Conservation (phyloP, 1,140 invertebrate species). For the Macrobrachium nipponense region DNA sequence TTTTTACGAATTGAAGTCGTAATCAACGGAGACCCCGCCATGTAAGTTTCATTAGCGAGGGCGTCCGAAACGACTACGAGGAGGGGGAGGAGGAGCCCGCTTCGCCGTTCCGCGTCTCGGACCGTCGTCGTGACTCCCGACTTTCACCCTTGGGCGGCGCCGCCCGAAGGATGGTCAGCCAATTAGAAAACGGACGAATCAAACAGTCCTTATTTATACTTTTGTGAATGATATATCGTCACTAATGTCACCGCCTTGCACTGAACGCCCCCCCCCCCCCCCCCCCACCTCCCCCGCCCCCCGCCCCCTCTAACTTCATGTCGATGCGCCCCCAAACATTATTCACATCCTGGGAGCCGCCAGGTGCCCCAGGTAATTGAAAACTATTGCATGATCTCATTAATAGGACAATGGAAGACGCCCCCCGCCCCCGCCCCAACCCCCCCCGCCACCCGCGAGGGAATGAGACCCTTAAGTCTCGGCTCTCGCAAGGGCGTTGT, state of each 20-base stretch:
- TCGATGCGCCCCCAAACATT: slow-evolving; percentile 33
- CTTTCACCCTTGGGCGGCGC: neutral
- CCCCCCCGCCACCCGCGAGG: too few relatives aligned
- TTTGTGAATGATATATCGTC: slow-evolving; percentile 42
- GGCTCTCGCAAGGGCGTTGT: neutral
- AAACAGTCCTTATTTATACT: slow-evolving; percentile 40
- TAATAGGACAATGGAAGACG: slow-evolving; percentile 36
- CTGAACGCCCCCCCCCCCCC: slow-evolving; percentile 31
- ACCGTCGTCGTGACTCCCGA: neutral
- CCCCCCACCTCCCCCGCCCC: slow-evolving; percentile 10
- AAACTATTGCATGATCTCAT: slow-evolving; percentile 61
- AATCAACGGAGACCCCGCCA: slow-evolving; percentile 11
- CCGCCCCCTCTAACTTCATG: slow-evolving; percentile 25
- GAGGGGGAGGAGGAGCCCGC: too few relatives aligned
- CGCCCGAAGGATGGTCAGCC: neutral
- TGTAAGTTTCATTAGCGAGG: neutral
- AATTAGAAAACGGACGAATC: slow-evolving; percentile 1
- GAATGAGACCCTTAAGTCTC: neutral
- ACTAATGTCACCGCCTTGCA: slow-evolving; percentile 37
- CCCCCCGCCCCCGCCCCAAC: too few relatives aligned
- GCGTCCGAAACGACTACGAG: neutral
- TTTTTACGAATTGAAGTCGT: slow-evolving; percentile 31
- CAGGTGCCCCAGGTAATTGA: slow-evolving; percentile 53
- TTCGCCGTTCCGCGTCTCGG: neutral
- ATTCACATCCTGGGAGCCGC: slow-evolving; percentile 44